Base-by-base conservation (phyloP, 2,888 invertebrate genomes). In the Augochlorella aurata region DNA sequence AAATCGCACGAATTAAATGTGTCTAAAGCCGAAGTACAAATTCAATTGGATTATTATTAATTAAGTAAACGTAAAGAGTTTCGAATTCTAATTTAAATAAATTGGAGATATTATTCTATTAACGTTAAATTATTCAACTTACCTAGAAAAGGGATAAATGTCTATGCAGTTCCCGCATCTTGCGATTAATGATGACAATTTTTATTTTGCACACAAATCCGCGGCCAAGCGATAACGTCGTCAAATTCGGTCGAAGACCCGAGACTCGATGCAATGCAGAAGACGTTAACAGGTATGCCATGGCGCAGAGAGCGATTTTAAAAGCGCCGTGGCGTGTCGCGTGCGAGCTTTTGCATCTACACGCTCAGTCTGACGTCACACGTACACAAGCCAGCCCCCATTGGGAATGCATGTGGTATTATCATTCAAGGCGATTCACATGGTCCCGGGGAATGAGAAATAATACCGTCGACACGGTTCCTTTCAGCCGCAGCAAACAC, bases 391-490 rank as follows among this genome's bases (percentile, higher is more conserved):
- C 21, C 38, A 70, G 14, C 66, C 69, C 84, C 67, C 68, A 54
- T 74, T 63, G 80, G 70, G 78, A 83, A 78, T 84, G 76, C 76
- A 49, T 38, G 74, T 74, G 61, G 68, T 81, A 71, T 84, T 84
- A 78, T 81, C 78, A 78, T 84, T 77, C 81, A 81, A 78, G 77
- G 70, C 72, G 77, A 68, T 77, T 77, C 76, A 45, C 73, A 63
- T 72, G 74, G 73, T 21, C 24, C 76, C 54, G 83, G 68, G 58
- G 74, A 77, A 77, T 29, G 77, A 72, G 79, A 74, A 84, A 72
- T 83, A 84, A 83, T 74, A 49, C 74, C 83, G 74, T 63, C 83
- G 74, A 77, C 79, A 76, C 68, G 76, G 75, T 74, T 77, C 72
- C 45, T 79, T 76, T 83, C 71, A 74, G 21, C 50, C 63, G 29